Evolutionary conservation across 2,888 invertebrate genomes (phyloP).

Genomic region (Melanargia galathea): DNA sequence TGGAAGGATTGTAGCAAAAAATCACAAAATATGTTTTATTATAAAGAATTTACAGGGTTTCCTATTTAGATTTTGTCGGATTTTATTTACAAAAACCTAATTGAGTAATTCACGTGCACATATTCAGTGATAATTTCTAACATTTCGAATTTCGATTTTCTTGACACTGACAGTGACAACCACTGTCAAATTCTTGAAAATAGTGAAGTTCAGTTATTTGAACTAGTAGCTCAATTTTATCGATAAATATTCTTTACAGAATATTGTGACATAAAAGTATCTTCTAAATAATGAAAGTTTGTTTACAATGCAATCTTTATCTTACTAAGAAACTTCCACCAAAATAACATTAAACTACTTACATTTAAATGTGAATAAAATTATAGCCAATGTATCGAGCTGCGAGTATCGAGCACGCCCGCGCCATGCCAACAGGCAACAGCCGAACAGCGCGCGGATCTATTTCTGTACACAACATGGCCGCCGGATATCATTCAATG

Average conservation of each 20-base stretch:
- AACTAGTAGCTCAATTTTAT: neutral
- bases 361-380: neutral
- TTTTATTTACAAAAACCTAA: no score
- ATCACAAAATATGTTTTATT: neutral
- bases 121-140: no score
- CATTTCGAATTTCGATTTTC: neutral
- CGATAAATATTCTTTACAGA: neutral
- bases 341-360: neutral
- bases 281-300: neutral
- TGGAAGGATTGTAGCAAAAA: neutral
- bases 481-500: constrained; percentile 29
- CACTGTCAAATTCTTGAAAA: neutral
- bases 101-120: neutral
- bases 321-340: neutral
- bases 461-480: constrained; percentile 34
- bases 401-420: neutral
- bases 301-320: neutral
- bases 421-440: neutral
- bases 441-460: no score
- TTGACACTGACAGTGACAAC: neutral
- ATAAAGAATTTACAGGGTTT: neutral
- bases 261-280: neutral
- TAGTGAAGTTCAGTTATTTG: neutral
- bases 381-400: neutral
- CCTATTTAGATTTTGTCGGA: neutral